These are phyloP conservation scores for Vombatus ursinus DNA, from an alignment of 2,113 vertebrate genomes.

Conservation along the genomic window DNA sequence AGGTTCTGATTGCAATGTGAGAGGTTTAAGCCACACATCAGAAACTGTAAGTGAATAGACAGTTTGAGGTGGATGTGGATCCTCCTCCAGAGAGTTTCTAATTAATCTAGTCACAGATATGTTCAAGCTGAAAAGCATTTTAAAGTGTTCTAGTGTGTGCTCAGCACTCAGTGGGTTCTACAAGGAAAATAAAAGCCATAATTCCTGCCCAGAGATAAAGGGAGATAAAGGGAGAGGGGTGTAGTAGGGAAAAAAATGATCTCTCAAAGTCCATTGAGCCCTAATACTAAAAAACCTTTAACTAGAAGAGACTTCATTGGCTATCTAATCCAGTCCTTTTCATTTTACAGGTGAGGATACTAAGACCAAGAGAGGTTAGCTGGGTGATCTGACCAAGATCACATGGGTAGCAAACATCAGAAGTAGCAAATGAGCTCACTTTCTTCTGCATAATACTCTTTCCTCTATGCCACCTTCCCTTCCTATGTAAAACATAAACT, in stretches of 20 bases:
- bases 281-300: background rate
- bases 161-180: background rate
- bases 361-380: background rate
- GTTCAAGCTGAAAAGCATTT: background rate
- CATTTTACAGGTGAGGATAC: background rate
- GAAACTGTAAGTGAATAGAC: background rate
- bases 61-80: background rate
- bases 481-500: background rate
- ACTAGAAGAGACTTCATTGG: background rate
- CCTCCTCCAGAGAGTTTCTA: background rate
- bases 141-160: background rate
- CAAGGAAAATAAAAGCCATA: background rate
- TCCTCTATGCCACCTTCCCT: background rate
- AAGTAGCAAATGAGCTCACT: background rate
- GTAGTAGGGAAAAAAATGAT: background rate
- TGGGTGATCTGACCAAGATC: background rate
- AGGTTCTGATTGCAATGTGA: background rate
- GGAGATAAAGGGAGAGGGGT: background rate
- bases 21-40: background rate
- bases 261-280: background rate
- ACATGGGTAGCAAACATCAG: background rate
- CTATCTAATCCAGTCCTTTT: background rate
- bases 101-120: background rate
- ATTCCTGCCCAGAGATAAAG: background rate
- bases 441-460: background rate